These are phyloP conservation scores for Pelodiscus sinensis DNA, from an alignment of 2,113 vertebrate genomes.

Conservation along the genomic window DNA sequence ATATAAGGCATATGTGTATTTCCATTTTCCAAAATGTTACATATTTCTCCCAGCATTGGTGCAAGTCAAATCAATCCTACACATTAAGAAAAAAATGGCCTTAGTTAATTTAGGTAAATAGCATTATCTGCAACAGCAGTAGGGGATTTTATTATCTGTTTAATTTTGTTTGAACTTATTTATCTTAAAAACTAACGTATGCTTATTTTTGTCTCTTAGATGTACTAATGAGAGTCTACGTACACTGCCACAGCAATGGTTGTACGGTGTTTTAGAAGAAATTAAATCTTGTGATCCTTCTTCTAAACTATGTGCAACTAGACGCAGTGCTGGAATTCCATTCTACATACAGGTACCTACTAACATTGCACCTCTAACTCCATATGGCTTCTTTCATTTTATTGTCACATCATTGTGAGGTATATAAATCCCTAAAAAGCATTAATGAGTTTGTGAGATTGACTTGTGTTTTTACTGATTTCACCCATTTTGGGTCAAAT, in stretches of 20 bases:
- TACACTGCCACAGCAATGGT: slow-evolving; percentile 89
- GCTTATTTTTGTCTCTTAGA: slow-evolving; percentile 68
- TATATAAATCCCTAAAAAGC: background rate
- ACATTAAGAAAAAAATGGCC: background rate
- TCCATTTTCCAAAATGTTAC: background rate
- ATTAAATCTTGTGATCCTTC: slow-evolving; percentile 90
- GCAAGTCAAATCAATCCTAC: background rate
- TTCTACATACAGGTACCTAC: slow-evolving; percentile 95
- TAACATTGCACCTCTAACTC: background rate
- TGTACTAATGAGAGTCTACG: slow-evolving; percentile 83
- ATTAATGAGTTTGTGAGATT: background rate
- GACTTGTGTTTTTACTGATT: background rate
- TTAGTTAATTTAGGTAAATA: background rate
- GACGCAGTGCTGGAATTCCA: slow-evolving; percentile 95
- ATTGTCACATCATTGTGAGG: background rate
- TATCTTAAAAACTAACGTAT: background rate
- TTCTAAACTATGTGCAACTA: slow-evolving; percentile 93
- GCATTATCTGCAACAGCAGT: background rate
- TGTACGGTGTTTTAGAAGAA: slow-evolving; percentile 88
- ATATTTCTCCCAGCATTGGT: background rate
- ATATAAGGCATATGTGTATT: background rate
- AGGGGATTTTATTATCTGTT: background rate
- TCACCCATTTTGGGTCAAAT: background rate
- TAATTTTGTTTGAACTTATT: background rate
- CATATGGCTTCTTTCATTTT: background rate